Conservation (phyloP, 1,140 invertebrate species). For the Colletes latitarsis region DNA sequence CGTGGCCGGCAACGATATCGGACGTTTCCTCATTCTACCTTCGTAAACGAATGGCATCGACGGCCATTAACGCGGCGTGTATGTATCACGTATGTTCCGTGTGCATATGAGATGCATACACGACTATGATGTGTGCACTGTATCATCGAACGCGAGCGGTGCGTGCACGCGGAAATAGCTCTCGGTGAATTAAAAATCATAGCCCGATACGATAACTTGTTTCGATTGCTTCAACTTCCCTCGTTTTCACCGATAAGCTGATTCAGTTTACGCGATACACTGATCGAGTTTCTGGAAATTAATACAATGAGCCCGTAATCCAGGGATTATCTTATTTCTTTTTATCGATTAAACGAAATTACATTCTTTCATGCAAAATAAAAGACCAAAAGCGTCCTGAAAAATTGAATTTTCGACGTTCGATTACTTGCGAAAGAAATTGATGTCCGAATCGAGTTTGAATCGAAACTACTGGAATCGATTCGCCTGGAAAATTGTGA, state of each 20-base stretch:
- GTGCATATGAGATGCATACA: conserved; percentile 14
- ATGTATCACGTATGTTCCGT: background rate
- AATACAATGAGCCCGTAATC: background rate
- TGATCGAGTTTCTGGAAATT: background rate
- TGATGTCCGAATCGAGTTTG: no score
- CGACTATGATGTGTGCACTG: background rate
- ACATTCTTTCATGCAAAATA: no score
- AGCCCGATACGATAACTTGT: background rate
- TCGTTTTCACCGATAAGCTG: background rate
- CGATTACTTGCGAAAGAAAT: no score
- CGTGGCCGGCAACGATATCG: conserved; percentile 32
- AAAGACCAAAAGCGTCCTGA: no score
- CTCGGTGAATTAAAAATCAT: background rate
- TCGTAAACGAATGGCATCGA: conserved; percentile 40
- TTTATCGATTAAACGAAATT: no score
- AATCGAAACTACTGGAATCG: no score
- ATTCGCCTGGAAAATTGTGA: no score
- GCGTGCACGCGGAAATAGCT: conserved; percentile 7
- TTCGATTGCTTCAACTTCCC: background rate
- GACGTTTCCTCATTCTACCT: conserved; percentile 31
- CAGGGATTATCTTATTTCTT: no score
- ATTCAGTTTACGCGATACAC: background rate
- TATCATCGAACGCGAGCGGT: background rate
- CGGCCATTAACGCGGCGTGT: background rate
- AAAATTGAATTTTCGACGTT: no score